A percentile compares a stretch with the other conserved stretches of the same genome.
phyloP scores from a whole-genome alignment of 2,113 vertebrate species.

The Mirounga angustirostris region DNA sequence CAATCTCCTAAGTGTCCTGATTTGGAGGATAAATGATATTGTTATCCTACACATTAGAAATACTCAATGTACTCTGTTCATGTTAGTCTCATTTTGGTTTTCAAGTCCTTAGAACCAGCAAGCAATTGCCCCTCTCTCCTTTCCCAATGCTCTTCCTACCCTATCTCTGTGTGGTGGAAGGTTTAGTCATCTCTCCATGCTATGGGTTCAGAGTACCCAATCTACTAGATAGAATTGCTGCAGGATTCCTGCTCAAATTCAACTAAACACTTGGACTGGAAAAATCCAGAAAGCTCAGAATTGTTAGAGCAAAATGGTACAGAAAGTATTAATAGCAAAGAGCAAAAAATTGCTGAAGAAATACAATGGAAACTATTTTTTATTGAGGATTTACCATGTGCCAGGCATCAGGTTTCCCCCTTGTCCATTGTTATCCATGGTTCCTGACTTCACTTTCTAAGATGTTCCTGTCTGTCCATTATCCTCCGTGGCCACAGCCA shows the following conservation, averaged over 20 bases:
- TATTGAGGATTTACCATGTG: neutral
- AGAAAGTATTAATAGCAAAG: neutral
- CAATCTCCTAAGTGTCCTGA: neutral
- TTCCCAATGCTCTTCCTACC: neutral
- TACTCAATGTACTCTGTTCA: neutral
- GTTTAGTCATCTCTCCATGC: neutral
- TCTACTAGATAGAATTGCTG: neutral
- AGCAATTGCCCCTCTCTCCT: neutral
- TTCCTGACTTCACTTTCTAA: neutral
- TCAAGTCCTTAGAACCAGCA: neutral
- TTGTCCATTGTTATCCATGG: neutral
- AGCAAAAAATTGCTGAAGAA: neutral
- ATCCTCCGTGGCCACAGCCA: neutral
- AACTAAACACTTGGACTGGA: neutral
- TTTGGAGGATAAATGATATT: slow-evolving; percentile 25
- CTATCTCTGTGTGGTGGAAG: neutral
- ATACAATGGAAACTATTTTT: neutral
- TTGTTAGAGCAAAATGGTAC: neutral
- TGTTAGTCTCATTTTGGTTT: neutral
- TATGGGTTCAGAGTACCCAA: neutral
- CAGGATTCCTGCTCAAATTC: neutral
- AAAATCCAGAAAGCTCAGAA: neutral
- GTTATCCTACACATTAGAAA: neutral
- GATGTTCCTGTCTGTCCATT: neutral
- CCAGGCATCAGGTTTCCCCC: neutral